Evolutionary conservation across 2,888 invertebrate species (phyloP).

Genomic region (Melanostoma mellinum): DNA sequence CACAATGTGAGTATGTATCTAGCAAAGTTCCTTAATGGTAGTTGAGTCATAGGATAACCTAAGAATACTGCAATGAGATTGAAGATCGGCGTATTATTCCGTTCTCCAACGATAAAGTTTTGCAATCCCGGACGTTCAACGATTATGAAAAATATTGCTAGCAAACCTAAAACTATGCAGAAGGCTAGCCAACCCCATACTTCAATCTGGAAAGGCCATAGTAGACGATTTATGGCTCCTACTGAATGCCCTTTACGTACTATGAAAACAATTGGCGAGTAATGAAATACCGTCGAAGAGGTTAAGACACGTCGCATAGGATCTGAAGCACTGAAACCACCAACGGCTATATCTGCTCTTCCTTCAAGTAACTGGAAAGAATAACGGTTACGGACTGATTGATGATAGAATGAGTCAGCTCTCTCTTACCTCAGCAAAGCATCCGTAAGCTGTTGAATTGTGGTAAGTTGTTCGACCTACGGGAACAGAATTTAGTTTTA

Average conservation of each 20-base stretch:
- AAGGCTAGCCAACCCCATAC: conserved; percentile 74
- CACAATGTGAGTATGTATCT: conserved; percentile 76
- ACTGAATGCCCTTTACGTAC: conserved; percentile 73
- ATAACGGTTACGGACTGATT: neutral
- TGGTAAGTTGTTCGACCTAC: conserved; percentile 65
- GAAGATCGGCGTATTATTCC: conserved; percentile 71
- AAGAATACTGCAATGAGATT: conserved; percentile 74
- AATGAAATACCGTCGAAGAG: conserved; percentile 75
- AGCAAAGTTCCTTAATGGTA: conserved; percentile 74
- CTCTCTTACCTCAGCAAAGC: conserved; percentile 75
- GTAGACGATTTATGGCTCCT: conserved; percentile 73
- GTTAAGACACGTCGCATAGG: conserved; percentile 72
- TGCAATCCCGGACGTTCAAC: conserved; percentile 1
- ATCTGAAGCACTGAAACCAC: conserved; percentile 76
- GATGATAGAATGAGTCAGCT: neutral
- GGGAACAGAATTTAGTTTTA: conserved; percentile 74
- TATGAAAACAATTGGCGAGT: conserved; percentile 75
- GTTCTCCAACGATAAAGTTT: conserved; percentile 67
- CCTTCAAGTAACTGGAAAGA: conserved; percentile 74
- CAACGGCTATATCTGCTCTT: conserved; percentile 76
- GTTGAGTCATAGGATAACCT: conserved; percentile 75
- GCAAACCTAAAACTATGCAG: neutral
- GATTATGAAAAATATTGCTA: conserved; percentile 17
- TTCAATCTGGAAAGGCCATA: conserved; percentile 73
- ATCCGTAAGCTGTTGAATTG: conserved; percentile 73